Evolutionary conservation across 2,797 vertebrate genomes (phyloP), one percentile per base, ranked within the genome.

Genomic region (Simalia tracyae): DNA sequence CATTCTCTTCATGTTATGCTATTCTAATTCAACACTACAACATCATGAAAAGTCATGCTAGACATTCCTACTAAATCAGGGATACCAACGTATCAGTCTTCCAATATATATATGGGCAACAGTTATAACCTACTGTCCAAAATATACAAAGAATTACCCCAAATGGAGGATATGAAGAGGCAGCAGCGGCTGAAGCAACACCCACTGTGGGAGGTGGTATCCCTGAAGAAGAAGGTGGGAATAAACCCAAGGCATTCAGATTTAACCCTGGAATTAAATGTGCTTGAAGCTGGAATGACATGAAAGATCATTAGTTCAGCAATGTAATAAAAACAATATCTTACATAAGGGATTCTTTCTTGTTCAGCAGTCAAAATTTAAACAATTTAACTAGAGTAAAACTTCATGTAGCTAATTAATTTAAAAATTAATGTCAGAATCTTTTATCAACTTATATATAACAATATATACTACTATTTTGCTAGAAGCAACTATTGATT

Each of bases 181-280:
- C 98, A 90, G 98, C 98, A 96, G 98, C 98, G 54, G 98, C 97
- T 0, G 98, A 98, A 11, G 98, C 98, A 93, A 98, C 98, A 3
- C 97, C 98, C 96, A 98, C 97, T 97, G 99, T 98, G 11, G 99
- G 98, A 92, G 98, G 98, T 17, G 98, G 98, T 98, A 99, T 98
- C 94, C 98, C 98, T 94, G 98, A 98, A 85, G 98, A 98, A 84
- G 98, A 98, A 86, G 98, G 98, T 89, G 99, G 99, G 96, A 99
- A 99, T 92, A 99, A 97, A 94, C 99, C 99, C 97, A 99, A 97
- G 63, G 99, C 99, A 91, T 99, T 99, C 95, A 99, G 98, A 98
- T 99, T 99, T 96, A 99, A 98, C 94, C 99, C 99, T 94, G 99
- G 99, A 97, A 99, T 99, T 97, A 99, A 98, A 98, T 99, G 99